Percentiles rank a stretch among this genome's conserved stretches.
phyloP scores from a whole-genome alignment of 2,797 vertebrate species.

The Alca torda region DNA sequence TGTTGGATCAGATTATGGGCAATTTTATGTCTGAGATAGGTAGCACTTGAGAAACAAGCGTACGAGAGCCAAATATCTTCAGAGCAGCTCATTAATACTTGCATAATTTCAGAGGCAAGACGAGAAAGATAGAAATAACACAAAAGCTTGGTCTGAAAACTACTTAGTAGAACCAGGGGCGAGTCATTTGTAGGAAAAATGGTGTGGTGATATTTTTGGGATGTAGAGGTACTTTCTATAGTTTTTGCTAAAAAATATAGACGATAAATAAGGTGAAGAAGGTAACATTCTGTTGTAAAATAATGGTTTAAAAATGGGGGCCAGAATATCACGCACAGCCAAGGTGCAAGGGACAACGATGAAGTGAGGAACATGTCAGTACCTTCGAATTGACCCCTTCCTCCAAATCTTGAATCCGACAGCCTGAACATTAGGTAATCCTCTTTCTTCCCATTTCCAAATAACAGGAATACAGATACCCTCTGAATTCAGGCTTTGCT shows the following conservation, averaged over 20 bases:
- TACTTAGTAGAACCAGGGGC: neutral
- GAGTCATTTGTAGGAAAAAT: neutral
- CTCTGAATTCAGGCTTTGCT: neutral
- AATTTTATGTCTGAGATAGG: neutral
- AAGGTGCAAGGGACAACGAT: neutral
- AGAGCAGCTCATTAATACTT: neutral
- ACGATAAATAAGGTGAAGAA: neutral
- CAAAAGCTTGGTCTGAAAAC: neutral
- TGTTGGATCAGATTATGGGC: neutral
- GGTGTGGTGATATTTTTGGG: too few species aligned
- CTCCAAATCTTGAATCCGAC: neutral
- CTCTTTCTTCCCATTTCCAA: neutral
- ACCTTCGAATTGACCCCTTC: accelerated
- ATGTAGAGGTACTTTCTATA: neutral
- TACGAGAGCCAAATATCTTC: neutral
- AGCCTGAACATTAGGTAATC: neutral
- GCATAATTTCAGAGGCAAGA: neutral
- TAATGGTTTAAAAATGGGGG: neutral
- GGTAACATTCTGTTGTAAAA: neutral
- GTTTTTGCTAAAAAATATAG: neutral
- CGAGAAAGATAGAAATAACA: neutral
- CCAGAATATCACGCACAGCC: neutral
- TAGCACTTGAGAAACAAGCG: neutral
- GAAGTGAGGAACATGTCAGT: neutral
- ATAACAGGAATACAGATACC: neutral